Conservation (phyloP, 1,140 invertebrate genomes). For the Drosophila kepulauana region DNA sequence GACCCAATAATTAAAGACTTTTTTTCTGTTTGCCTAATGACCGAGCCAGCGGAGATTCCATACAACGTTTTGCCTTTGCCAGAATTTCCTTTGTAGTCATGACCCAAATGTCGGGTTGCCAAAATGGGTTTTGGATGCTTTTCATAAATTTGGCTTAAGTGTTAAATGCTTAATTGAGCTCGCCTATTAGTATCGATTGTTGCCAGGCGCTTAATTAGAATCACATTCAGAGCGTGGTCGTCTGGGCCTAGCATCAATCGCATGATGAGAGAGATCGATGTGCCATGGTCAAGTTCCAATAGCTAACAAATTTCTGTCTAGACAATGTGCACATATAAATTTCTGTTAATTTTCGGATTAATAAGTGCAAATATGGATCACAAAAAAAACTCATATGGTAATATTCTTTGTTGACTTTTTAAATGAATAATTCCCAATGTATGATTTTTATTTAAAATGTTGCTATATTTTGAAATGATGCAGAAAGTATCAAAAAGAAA, state of each 20-base stretch:
- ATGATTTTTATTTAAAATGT: no score
- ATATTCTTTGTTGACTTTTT: no score
- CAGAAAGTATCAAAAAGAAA: no score
- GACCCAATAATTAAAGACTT: conserved; percentile 65
- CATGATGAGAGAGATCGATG: not conserved
- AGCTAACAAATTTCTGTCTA: not conserved
- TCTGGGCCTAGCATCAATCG: conserved; percentile 2
- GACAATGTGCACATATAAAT: not conserved
- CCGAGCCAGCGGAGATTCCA: conserved; percentile 23
- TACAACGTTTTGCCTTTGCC: conserved; percentile 18
- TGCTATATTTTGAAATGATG: no score
- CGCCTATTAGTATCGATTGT: conserved; percentile 57
- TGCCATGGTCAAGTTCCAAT: conserved; percentile 10
- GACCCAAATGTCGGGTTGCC: conserved; percentile 70
- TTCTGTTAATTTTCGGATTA: not conserved
- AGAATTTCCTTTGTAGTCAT: conserved; percentile 70
- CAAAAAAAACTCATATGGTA: no score
- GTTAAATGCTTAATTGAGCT: conserved; percentile 68
- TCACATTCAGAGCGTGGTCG: conserved; percentile 42
- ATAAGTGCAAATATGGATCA: no score
- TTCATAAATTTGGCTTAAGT: conserved; percentile 62
- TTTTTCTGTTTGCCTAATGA: conserved; percentile 62
- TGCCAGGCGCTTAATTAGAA: conserved; percentile 35
- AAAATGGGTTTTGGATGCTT: conserved; percentile 44
- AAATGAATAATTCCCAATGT: no score